phyloP scores from a whole-genome alignment of 2,888 invertebrate species.

The Caenorhabditis drosophilae region DNA sequence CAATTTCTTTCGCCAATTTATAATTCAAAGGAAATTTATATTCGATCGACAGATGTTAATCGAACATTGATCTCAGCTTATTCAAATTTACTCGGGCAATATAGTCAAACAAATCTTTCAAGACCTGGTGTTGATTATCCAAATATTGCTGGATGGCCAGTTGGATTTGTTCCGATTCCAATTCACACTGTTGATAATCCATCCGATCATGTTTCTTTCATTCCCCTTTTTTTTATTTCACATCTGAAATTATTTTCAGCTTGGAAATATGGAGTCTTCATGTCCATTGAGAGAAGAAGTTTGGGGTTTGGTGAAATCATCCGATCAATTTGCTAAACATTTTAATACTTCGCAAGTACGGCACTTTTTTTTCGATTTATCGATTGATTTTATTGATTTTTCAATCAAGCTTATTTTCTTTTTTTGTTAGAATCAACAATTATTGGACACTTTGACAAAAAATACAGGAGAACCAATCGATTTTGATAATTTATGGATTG shows the following conservation, averaged over 20 bases:
- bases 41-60: constrained; percentile 83
- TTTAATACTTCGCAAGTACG: no score
- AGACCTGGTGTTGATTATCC: constrained; percentile 26
- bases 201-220: constrained; percentile 32
- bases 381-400: neutral
- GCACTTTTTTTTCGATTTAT: constrained; percentile 2
- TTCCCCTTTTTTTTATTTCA: no score
- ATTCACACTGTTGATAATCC: constrained; percentile 37
- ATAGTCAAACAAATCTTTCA: constrained; percentile 57
- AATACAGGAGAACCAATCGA: constrained; percentile 6
- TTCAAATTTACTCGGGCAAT: constrained; percentile 53
- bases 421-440: neutral
- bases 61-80: constrained; percentile 77
- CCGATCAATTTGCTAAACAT: no score
- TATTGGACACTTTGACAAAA: constrained; percentile 6
- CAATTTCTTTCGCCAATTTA: neutral
- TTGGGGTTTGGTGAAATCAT: constrained; percentile 30
- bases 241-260: constrained; percentile 13
- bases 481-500: constrained; percentile 32
- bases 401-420: neutral
- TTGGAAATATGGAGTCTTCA: constrained; percentile 29
- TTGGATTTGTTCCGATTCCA: constrained; percentile 70
- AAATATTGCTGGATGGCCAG: constrained; percentile 50
- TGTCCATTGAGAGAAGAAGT: constrained; percentile 23
- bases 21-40: constrained; percentile 72